Percentiles rank a stretch among this genome's conserved stretches.
phyloP scores from a whole-genome alignment of 2,888 invertebrate species.

The Gastrophysa polygoni region DNA sequence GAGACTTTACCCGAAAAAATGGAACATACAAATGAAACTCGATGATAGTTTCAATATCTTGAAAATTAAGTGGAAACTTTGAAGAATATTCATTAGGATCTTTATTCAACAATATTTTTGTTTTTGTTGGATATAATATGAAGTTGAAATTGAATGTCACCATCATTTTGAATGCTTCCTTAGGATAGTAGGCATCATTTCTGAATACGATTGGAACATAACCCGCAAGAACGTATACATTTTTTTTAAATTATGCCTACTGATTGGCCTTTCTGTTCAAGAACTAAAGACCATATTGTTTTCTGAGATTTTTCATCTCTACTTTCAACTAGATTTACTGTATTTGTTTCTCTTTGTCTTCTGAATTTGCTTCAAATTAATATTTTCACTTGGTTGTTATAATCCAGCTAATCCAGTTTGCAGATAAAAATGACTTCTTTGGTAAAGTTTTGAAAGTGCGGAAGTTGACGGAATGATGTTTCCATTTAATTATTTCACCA shows the following conservation, averaged over 20 bases:
- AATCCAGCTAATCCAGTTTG: conserved; percentile 34
- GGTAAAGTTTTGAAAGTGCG: conserved; percentile 35
- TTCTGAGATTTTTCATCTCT: not conserved
- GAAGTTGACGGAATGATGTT: conserved; percentile 11
- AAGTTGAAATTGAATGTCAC: too few relatives aligned
- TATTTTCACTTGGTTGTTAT: not conserved
- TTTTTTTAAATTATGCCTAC: not conserved
- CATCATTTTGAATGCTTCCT: too few relatives aligned
- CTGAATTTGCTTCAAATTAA: not conserved
- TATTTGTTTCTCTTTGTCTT: not conserved
- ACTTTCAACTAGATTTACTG: not conserved
- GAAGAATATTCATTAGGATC: too few relatives aligned
- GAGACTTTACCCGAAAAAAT: too few relatives aligned
- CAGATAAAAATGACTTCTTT: conserved; percentile 27
- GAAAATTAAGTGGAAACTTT: too few relatives aligned
- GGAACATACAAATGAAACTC: too few relatives aligned
- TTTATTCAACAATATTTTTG: too few relatives aligned
- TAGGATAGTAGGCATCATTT: too few relatives aligned
- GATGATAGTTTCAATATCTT: too few relatives aligned
- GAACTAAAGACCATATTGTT: not conserved
- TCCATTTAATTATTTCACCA: conserved; percentile 26
- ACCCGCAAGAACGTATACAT: not conserved
- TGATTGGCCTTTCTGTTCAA: not conserved
- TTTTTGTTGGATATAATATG: too few relatives aligned
- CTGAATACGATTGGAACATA: too few relatives aligned